Evolutionary conservation across 2,113 vertebrate genomes (phyloP), one percentile per base, ranked within the genome.

Genomic region (Seriola aureovittata): DNA sequence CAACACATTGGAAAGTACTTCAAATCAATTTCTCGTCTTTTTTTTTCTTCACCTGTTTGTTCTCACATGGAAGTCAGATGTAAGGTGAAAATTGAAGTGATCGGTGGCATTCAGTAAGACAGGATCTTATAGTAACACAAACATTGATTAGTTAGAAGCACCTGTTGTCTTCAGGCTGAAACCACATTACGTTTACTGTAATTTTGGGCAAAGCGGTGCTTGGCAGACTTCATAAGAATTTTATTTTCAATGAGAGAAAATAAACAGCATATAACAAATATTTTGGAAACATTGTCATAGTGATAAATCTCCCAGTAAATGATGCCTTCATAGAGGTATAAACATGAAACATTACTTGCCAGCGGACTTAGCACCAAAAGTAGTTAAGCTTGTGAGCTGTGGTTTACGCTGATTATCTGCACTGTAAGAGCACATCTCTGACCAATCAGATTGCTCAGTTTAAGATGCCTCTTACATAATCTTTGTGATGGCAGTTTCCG

Each of bases 371-470:
- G 13, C 50, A 8, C 71, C 36, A 44, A n/a, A 34, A 42, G 40
- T 4, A 21, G 76, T 38, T 69, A 81, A 83, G 63, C 85, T 40
- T 0, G 32, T 71, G 69, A 86, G 78, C 68, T 67, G 36, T 8
- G 75, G 80, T 78, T 89, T 69, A 79, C 63, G 76, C 74, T 67
- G 64, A 85, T 87, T 54, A 76, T 2, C 54, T 29, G 48, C 59
- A 42, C 1, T 38, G 52, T 70, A 46, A 70, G 54, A 42, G 23
- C 65, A 70, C 79, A 21, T 68, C 12, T 1, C 29, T 59, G 70
- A 54, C 89, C 85, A 91, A 89, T 89, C 62, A 52, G 76, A 63
- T 6, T 2, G 25, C 74, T 68, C 63, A 17, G 55, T 11, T 82
- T 79, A 81, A 81, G 58, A 34, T 60, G 69, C n/a, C 29, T 65